phyloP scores from a whole-genome alignment of 2,113 vertebrate genomes.

The Camelus dromedarius region DNA sequence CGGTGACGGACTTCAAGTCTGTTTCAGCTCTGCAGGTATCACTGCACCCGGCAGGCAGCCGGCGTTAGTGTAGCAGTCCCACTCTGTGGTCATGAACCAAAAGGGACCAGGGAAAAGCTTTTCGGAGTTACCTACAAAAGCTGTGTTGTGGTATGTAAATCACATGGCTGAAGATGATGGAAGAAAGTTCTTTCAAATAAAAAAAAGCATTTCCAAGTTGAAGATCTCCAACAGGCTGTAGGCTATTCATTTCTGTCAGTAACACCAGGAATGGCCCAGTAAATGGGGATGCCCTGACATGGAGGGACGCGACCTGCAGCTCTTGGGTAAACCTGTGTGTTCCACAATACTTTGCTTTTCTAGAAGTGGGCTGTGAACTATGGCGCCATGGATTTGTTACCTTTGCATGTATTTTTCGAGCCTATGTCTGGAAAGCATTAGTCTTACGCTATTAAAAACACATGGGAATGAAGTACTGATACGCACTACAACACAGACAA shows the following conservation, averaged over 20 bases:
- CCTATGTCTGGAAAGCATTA: background rate
- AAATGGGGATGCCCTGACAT: background rate
- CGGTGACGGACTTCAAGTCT: background rate
- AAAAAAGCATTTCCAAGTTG: background rate
- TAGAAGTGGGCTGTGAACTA: background rate
- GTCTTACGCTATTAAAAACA: background rate
- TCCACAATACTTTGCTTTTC: background rate
- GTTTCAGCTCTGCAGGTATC: background rate
- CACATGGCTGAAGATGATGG: background rate
- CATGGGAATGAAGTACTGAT: background rate
- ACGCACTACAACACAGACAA: background rate
- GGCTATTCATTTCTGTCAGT: background rate
- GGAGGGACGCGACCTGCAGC: background rate
- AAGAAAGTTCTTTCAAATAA: constrained; percentile 23
- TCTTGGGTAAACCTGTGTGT: background rate
- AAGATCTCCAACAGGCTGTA: background rate
- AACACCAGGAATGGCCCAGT: background rate
- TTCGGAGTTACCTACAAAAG: background rate
- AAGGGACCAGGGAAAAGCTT: background rate
- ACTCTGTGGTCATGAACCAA: background rate
- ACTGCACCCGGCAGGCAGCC: constrained; percentile 19
- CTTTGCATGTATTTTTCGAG: constrained; percentile 25
- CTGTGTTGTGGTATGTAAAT: background rate
- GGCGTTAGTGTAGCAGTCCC: background rate
- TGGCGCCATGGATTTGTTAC: background rate